Evolutionary conservation across 2,888 invertebrate genomes (phyloP).

Genomic region (Lycaena phlaeas): DNA sequence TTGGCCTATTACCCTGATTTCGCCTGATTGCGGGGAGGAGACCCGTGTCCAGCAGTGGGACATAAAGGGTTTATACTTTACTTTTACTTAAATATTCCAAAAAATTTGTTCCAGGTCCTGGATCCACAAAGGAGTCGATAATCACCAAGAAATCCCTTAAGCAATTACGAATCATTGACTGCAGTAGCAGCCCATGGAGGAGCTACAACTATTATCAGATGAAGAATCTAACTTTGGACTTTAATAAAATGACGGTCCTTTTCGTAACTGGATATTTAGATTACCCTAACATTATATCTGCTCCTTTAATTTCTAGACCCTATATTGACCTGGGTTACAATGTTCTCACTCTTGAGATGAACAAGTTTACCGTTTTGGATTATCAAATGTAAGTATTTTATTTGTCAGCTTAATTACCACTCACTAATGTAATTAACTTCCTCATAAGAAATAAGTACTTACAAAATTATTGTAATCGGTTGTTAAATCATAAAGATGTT

Average conservation of each 20-base stretch:
- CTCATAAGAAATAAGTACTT: no score
- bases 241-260: conserved; percentile 35
- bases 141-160: neutral
- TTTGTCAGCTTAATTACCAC: no score
- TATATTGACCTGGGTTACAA: conserved; percentile 38
- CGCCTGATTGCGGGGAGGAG: no score
- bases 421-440: no score
- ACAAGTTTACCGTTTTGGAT: conserved; percentile 28
- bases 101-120: neutral
- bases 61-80: no score
- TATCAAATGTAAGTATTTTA: conserved; percentile 37
- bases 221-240: conserved; percentile 31
- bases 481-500: no score
- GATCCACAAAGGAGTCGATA: neutral
- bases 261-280: conserved; percentile 47
- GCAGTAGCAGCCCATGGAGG: neutral
- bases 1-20: no score
- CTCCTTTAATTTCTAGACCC: conserved; percentile 20
- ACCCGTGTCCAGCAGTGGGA: no score
- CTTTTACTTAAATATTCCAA: neutral
- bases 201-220: conserved; percentile 41
- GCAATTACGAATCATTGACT: neutral
- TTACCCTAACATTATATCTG: conserved; percentile 30
- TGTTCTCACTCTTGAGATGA: conserved; percentile 17
- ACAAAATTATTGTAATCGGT: no score